Percentiles rank a stretch among this genome's conserved stretches.
These are phyloP conservation scores for Sylvietta virens DNA, from an alignment of 2,113 vertebrate species.

Conservation along the genomic window DNA sequence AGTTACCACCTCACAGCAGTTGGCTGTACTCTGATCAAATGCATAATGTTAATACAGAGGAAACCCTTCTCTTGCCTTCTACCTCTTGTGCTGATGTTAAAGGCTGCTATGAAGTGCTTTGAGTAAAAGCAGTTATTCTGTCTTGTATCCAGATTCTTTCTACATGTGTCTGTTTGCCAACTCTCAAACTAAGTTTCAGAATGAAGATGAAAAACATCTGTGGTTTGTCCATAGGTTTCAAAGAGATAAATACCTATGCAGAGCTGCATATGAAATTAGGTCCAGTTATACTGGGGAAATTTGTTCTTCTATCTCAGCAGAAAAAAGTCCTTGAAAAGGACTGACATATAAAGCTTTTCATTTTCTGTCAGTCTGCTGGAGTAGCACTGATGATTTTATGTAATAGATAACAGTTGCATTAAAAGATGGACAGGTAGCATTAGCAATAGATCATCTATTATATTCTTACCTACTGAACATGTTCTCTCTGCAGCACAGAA, in stretches of 20 bases:
- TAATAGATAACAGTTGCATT: neutral
- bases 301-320: neutral
- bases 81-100: neutral
- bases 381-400: neutral
- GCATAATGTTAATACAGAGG: neutral
- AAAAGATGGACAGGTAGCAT: neutral
- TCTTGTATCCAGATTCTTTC: neutral
- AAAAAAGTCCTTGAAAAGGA: neutral
- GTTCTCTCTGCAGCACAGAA: neutral
- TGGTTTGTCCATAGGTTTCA: neutral
- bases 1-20: neutral
- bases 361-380: neutral
- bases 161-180: neutral
- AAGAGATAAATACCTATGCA: neutral
- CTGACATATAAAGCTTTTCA: neutral
- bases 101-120: neutral
- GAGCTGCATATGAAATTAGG: neutral
- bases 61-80: neutral
- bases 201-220: neutral
- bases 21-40: neutral
- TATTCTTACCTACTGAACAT: neutral
- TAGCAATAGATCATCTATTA: neutral
- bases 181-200: neutral
- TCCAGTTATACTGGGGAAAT: neutral
- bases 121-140: neutral